Evolutionary conservation across 2,888 invertebrate genomes (phyloP).

Genomic region (Lycia hirtaria): DNA sequence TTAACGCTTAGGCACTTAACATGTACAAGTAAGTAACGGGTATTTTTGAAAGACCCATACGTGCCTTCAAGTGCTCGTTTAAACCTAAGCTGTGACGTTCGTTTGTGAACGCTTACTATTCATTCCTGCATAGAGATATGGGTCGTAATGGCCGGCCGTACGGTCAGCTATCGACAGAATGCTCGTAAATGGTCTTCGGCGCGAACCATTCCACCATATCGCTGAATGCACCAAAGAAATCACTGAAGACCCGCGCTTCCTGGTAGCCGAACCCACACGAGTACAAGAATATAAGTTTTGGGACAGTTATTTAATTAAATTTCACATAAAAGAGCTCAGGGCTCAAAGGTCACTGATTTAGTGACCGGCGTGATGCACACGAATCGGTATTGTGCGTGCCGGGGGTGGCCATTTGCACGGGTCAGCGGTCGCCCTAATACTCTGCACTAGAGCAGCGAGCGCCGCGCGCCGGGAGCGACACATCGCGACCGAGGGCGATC

Average conservation of each 20-base stretch:
- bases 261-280: slow-evolving; percentile 58
- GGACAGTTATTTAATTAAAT: slow-evolving; percentile 55
- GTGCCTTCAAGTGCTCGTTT: slow-evolving; percentile 72
- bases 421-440: slow-evolving; percentile 72
- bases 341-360: slow-evolving; percentile 69
- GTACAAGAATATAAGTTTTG: slow-evolving; percentile 48
- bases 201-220: slow-evolving; percentile 72
- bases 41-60: slow-evolving; percentile 54
- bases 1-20: slow-evolving; percentile 19
- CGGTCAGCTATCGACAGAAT: slow-evolving; percentile 75
- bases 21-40: slow-evolving; percentile 33
- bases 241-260: slow-evolving; percentile 64
- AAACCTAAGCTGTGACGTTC: slow-evolving; percentile 67
- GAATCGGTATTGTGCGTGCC: slow-evolving; percentile 49
- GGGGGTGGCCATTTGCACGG: slow-evolving; percentile 66
- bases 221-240: slow-evolving; percentile 73
- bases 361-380: slow-evolving; percentile 57
- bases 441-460: slow-evolving; percentile 48
- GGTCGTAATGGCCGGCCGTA: slow-evolving; percentile 75
- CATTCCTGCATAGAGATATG: slow-evolving; percentile 81
- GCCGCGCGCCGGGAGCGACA: slow-evolving; percentile 52
- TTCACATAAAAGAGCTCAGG: slow-evolving; percentile 53
- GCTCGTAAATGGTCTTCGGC: slow-evolving; percentile 80
- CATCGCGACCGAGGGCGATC: slow-evolving; percentile 48
- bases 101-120: slow-evolving; percentile 77